Conservation (phyloP, 2,113 vertebrate species). For the Brachirus orientalis region DNA sequence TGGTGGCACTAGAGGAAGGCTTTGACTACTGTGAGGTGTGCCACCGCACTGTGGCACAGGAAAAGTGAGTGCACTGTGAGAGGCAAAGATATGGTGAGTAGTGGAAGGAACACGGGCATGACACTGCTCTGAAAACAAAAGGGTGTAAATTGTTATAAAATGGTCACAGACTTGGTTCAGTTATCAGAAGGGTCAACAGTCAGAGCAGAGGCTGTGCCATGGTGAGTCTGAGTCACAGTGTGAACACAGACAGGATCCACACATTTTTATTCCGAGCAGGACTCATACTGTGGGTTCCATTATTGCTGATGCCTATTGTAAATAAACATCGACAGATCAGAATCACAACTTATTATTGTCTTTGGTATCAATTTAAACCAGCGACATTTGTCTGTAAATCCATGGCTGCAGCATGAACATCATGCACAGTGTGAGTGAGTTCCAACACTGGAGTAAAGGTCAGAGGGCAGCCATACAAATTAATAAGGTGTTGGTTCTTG, state of each 20-base stretch:
- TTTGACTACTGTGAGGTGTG: neutral
- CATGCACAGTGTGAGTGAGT: too few species aligned
- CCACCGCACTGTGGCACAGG: too few species aligned
- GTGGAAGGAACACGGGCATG: slow-evolving; percentile 7
- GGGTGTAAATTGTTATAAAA: neutral
- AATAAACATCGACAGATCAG: too few species aligned
- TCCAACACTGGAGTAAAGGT: too few species aligned
- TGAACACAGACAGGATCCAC: too few species aligned
- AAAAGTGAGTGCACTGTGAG: neutral
- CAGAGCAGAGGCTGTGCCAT: neutral
- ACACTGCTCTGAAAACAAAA: neutral
- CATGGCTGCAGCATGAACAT: neutral
- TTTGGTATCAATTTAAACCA: neutral
- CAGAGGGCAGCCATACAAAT: too few species aligned
- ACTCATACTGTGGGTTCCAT: too few species aligned
- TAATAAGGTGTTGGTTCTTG: neutral
- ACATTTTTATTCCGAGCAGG: too few species aligned
- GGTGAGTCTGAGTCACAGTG: too few species aligned
- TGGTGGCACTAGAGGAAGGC: neutral
- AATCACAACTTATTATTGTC: too few species aligned
- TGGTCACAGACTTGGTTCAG: neutral
- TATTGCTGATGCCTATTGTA: too few species aligned
- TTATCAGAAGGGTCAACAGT: neutral
- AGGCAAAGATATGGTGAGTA: neutral
- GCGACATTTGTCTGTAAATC: neutral